Base-by-base conservation (phyloP, 2,113 vertebrate genomes). In the Rissa tridactyla region DNA sequence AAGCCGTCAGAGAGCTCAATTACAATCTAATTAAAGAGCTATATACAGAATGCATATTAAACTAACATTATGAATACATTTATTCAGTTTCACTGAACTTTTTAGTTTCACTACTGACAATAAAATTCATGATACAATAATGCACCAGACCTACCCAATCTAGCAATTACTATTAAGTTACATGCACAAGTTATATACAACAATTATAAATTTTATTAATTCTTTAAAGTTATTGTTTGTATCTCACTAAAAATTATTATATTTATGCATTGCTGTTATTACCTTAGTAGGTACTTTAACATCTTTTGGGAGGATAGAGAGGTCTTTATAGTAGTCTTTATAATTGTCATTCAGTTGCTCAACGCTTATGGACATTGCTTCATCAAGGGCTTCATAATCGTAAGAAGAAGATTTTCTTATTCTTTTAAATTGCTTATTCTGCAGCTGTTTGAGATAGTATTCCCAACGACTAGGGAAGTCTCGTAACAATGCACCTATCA, bases 301-400 rank as follows among this genome's bases (percentile, higher is more conserved):
- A 85, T 99, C 99, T 73, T 99, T 99, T 84, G 99, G 98, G 25
- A 99, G 91, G 61, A 99, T 96, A 77, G 99, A 99, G 55, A 99
- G 98, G 91, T 99, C 99, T 93, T 97, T 99, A 97, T 99, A 99
- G 84, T 99, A 99, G 62, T 98, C 97, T 88, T 96, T 97, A 62
- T 99, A 98, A 44, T 99, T 97, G 11, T 98, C 98, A 83, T 98
- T 97, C 40, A 99, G 97, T 44, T 99, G 99, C 71, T 99, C 99
- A 60, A 99, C 99, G 94, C 99, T 99, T 68, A 99, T 99, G 46
- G 99, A 99, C 99, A 99, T 99, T 79, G 99, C 99, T 98, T 99
- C 99, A 98, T 99, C 99, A 68, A 99, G 97, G 51, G 99, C 99
- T 68, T 99, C 99, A 13, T 99, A 99, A 98, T 99, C 99, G 6